These are phyloP conservation scores for Caenorhabditis sp. DNA, from an alignment of 2,888 invertebrate genomes.

Conservation along the genomic window DNA sequence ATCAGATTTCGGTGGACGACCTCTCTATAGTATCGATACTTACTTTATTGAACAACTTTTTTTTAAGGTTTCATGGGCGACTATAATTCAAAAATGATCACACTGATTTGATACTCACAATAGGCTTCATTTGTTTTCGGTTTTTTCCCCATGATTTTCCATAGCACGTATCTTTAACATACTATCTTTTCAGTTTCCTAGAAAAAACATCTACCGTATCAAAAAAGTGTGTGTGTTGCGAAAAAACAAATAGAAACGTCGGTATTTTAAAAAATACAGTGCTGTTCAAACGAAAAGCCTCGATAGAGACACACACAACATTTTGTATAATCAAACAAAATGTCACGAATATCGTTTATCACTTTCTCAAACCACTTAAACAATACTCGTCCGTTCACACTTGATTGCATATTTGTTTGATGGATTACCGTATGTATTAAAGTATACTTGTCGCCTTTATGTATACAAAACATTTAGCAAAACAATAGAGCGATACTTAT, in stretches of 20 bases:
- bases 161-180: not conserved
- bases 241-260: slow-evolving; percentile 17
- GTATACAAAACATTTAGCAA: slow-evolving; percentile 1
- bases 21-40: too few relatives aligned
- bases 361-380: slow-evolving; percentile 38
- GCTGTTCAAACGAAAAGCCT: slow-evolving; percentile 38
- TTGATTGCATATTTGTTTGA: slow-evolving; percentile 16
- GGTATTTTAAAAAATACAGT: slow-evolving; percentile 3
- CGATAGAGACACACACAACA: not conserved
- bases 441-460: slow-evolving; percentile 5
- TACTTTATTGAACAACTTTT: too few relatives aligned
- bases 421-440: slow-evolving; percentile 32
- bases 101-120: too few relatives aligned
- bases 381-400: slow-evolving; percentile 7
- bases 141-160: too few relatives aligned
- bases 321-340: slow-evolving; percentile 6
- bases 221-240: slow-evolving; percentile 2
- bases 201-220: not conserved
- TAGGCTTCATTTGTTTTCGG: too few relatives aligned
- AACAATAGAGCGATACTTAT: not conserved
- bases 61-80: too few relatives aligned
- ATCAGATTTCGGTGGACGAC: too few relatives aligned
- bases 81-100: too few relatives aligned
- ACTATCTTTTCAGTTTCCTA: not conserved
- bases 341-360: slow-evolving; percentile 31